These are phyloP conservation scores for Sebastes vulpes DNA, from an alignment of 2,797 vertebrate species.

Conservation along the genomic window DNA sequence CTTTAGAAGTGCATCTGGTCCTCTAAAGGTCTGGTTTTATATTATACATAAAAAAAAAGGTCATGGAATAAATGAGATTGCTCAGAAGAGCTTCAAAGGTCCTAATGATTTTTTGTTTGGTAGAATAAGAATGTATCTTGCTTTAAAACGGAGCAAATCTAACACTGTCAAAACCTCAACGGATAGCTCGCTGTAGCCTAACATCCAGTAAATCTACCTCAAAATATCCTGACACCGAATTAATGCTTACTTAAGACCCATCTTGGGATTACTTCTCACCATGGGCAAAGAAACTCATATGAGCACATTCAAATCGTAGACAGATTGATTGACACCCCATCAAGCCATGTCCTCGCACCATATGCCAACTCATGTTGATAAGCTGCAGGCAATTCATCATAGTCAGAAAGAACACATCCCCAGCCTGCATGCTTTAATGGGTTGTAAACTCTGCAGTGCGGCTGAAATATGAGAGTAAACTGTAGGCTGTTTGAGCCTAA, in stretches of 20 bases:
- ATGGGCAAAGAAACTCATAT: constrained; percentile 31
- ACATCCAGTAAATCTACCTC: constrained; percentile 27
- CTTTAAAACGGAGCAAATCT: constrained; percentile 24
- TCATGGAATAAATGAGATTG: constrained; percentile 46
- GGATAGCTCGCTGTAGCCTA: background rate
- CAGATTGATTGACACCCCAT: constrained; percentile 81
- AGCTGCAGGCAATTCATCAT: constrained; percentile 83
- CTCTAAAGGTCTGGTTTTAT: constrained; percentile 38
- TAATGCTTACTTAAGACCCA: constrained; percentile 61
- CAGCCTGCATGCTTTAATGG: constrained; percentile 52
- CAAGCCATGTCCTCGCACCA: constrained; percentile 74
- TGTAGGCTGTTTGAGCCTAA: background rate
- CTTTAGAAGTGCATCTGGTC: background rate
- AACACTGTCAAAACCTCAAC: constrained; percentile 25
- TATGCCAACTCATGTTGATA: constrained; percentile 79
- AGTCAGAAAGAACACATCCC: constrained; percentile 66
- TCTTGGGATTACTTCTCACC: constrained; percentile 52
- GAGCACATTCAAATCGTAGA: constrained; percentile 67
- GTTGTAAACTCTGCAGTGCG: constrained; percentile 51
- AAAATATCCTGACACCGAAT: constrained; percentile 49
- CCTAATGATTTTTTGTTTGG: constrained; percentile 28
- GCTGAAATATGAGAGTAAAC: constrained; percentile 31
- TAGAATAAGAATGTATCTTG: constrained; percentile 5
- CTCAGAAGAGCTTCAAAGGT: constrained; percentile 46
- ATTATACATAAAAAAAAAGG: constrained; percentile 39